Base-by-base conservation (phyloP, 2,888 invertebrate genomes). In the Rhogogaster chlorosoma region DNA sequence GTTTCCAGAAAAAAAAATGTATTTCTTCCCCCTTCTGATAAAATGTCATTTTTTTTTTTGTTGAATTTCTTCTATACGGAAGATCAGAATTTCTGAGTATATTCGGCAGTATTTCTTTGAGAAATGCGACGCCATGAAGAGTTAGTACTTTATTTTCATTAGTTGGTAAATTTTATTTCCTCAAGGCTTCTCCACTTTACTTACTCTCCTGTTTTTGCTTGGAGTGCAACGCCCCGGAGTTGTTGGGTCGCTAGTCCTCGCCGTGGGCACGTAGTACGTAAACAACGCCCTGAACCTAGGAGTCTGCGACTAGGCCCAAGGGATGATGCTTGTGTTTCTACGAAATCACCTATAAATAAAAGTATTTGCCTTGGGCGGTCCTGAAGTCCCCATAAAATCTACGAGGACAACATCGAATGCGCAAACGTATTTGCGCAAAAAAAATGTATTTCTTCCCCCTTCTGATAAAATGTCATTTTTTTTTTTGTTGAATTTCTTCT, bases 281-380 rank as follows among this genome's bases (percentile, higher is more conserved):
- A 80, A 80, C 80, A 80, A 80, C 57, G 36, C 61, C 61, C 61
- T 22, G 38, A 61, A 26, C 49, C 26, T 38, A 26, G 57, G 36
- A 61, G 57, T 61, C 61, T 29, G 38, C 12, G 80, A 61, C 80
- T n/a, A 36, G 36, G 80, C 61, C 61, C 61, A 38, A 80, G 80
- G 80, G 78, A 80, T 36, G 57, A 80, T 80, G 57, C 78, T 38
- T 22, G 61, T 57, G 78, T 80, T 61, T 61, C 78, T 57, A 77
- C 78, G 38, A 61, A 49, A 80, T 80, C 78, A 22, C 42, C 80
- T 32, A 80, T 80, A 80, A 80, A 80, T 80, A 80, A 80, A 80
- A 80, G 80, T 80, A 61, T 80, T 80, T 80, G 80, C 80, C 61
- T 80, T 80, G 80, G 80, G 80, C 80, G 80, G 80, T 80, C 36